Percentiles rank a stretch among this genome's conserved stretches.
phyloP scores from a whole-genome alignment of 2,888 invertebrate genomes.

The Capitulum mitella region DNA sequence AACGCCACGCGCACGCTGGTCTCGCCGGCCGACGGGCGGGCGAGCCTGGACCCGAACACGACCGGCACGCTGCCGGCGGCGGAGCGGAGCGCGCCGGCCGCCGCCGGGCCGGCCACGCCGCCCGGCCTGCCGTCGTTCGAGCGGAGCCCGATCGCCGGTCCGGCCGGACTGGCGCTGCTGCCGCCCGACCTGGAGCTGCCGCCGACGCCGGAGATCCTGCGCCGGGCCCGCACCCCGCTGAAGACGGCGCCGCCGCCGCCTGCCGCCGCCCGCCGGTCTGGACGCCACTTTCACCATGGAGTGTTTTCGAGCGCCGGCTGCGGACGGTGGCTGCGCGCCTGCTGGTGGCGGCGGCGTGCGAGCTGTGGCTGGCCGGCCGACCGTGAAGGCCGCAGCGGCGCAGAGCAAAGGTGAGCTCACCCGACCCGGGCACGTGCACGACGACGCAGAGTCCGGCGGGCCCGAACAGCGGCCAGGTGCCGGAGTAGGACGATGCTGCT shows the following conservation, averaged over 20 bases:
- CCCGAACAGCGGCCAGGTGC: too few species aligned
- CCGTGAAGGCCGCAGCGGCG: neutral
- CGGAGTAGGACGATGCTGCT: too few species aligned
- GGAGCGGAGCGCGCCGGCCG: neutral
- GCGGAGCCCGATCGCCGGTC: neutral
- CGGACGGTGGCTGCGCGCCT: neutral
- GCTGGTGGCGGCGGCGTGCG: constrained; percentile 7
- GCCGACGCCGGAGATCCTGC: constrained; percentile 22
- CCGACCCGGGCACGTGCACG: too few species aligned
- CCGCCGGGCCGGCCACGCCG: neutral
- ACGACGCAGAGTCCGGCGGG: too few species aligned
- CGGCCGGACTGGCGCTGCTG: constrained; percentile 6
- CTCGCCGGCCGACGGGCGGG: neutral
- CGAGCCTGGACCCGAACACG: neutral
- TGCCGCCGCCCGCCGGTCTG: neutral
- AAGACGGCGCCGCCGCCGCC: neutral
- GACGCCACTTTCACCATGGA: neutral
- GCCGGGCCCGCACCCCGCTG: neutral
- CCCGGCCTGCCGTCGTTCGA: neutral
- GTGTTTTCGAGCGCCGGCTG: neutral
- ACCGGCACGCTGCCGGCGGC: neutral
- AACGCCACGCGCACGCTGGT: neutral
- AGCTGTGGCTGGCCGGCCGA: neutral
- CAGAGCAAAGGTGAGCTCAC: neutral
- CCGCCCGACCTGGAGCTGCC: constrained; percentile 7